phyloP scores from a whole-genome alignment of 2,888 invertebrate genomes.

The Eristalis tenax region DNA sequence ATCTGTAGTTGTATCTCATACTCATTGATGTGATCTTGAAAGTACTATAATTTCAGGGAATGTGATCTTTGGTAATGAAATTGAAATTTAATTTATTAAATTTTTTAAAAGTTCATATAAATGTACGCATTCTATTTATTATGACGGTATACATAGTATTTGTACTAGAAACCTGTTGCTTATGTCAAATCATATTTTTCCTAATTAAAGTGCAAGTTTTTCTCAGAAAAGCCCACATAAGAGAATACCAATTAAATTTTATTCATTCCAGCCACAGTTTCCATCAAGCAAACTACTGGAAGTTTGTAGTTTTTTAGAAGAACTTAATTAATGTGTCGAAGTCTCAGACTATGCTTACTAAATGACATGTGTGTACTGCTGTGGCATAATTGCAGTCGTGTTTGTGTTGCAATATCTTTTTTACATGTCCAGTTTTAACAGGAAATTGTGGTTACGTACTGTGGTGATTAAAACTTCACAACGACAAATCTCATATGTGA shows the following conservation, averaged over 20 bases:
- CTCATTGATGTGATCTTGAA: slow-evolving; percentile 37
- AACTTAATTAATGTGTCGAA: slow-evolving; percentile 38
- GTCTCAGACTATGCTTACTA: background rate
- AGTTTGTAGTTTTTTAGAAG: background rate
- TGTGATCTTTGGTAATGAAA: background rate
- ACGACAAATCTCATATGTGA: slow-evolving; percentile 11
- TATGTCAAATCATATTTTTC: too few species aligned
- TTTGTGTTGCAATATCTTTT: slow-evolving; percentile 19
- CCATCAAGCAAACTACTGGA: background rate
- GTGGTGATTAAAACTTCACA: slow-evolving; percentile 10
- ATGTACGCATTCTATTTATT: background rate
- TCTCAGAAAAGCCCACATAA: background rate
- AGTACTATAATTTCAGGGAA: background rate
- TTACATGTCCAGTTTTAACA: slow-evolving; percentile 10
- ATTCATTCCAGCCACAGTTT: slow-evolving; percentile 8
- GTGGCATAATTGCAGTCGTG: slow-evolving; percentile 15
- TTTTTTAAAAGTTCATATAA: too few species aligned
- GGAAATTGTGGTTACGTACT: slow-evolving; percentile 35
- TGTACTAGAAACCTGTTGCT: too few species aligned
- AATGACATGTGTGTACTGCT: background rate
- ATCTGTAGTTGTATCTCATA: slow-evolving; percentile 4
- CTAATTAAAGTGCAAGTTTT: background rate
- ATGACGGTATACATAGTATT: background rate
- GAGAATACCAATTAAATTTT: slow-evolving; percentile 33
- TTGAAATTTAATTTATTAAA: background rate